Conservation (phyloP, 2,797 vertebrate genomes). For the Bradypodion pumilum region DNA sequence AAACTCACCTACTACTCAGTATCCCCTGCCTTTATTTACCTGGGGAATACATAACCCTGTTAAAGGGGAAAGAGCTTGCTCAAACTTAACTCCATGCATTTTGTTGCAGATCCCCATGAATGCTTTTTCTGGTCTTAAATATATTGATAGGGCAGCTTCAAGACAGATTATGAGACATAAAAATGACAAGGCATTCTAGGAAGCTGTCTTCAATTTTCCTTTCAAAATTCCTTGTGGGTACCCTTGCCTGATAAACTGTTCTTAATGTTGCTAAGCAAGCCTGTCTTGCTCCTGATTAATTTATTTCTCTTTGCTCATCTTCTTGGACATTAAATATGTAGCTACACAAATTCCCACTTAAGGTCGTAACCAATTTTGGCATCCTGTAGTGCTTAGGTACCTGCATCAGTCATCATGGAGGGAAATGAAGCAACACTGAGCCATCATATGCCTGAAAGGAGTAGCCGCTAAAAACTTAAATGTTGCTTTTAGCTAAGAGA, state of each 20-base stretch:
- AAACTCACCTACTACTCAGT: neutral
- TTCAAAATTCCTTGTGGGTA: neutral
- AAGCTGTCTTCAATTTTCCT: neutral
- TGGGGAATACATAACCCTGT: neutral
- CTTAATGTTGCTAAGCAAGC: neutral
- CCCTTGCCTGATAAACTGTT: neutral
- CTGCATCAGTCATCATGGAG: neutral
- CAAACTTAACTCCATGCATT: neutral
- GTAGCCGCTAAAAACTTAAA: neutral
- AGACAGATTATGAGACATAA: neutral
- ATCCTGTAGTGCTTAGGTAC: neutral
- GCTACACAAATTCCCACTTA: accelerated
- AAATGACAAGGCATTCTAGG: neutral
- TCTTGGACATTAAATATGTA: constrained; percentile 25
- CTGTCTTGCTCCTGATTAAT: constrained; percentile 21
- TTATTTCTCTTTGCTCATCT: constrained; percentile 27
- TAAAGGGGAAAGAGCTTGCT: neutral
- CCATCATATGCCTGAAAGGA: neutral
- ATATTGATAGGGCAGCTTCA: neutral
- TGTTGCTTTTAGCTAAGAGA: neutral
- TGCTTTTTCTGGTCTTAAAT: neutral
- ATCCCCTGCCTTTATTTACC: no score
- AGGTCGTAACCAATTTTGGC: neutral
- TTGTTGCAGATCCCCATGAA: neutral
- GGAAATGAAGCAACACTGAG: neutral